phyloP scores from a whole-genome alignment of 2,797 vertebrate species.

The Tapera naevia region DNA sequence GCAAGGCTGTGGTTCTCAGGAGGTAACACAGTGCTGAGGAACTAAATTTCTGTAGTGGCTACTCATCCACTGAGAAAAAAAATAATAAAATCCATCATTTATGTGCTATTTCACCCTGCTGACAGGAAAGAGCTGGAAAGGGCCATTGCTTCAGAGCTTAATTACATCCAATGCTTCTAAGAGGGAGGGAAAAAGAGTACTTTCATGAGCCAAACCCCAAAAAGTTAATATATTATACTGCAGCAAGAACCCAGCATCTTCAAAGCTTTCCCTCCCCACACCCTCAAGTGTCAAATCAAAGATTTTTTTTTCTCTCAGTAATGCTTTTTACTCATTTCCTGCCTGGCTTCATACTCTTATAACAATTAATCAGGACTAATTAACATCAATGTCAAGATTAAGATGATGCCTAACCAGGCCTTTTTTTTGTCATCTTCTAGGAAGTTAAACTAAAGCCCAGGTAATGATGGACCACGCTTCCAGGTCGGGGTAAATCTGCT shows the following conservation, averaged over 20 bases:
- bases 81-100: background rate
- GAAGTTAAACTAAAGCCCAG: background rate
- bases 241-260: constrained; percentile 14
- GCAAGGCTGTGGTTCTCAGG: background rate
- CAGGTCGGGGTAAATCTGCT: background rate
- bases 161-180: background rate
- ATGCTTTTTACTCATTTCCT: constrained; percentile 43
- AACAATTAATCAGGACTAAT: constrained; percentile 19
- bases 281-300: constrained; percentile 27
- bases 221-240: background rate
- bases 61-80: background rate
- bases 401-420: background rate
- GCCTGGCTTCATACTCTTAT: background rate
- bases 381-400: background rate
- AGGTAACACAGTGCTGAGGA: background rate
- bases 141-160: constrained; percentile 1
- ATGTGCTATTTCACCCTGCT: background rate
- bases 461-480: background rate
- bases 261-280: background rate
- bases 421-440: background rate
- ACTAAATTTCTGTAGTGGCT: background rate
- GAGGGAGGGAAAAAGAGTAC: background rate
- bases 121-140: background rate
- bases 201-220: background rate
- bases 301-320: background rate